Conservation (phyloP, 2,888 invertebrate genomes). For the Pandemis corylana region DNA sequence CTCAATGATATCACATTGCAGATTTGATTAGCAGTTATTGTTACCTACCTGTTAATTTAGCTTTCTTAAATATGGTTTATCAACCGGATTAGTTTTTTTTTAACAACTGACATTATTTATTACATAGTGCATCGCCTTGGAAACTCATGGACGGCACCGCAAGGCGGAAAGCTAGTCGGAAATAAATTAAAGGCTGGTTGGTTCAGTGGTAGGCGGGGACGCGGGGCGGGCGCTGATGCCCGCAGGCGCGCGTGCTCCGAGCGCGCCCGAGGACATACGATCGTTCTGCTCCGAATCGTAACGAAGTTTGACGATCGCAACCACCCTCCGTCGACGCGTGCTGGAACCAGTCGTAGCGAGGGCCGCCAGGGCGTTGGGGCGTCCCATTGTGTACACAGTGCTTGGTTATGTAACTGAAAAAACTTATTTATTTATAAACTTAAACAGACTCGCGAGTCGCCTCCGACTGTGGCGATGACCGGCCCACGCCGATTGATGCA, state of each 20-base stretch:
- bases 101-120: slow-evolving; percentile 4
- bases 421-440: slow-evolving; percentile 82
- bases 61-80: neutral
- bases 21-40: neutral
- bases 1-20: neutral
- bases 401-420: slow-evolving; percentile 82
- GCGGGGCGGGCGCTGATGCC: slow-evolving; percentile 71
- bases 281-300: slow-evolving; percentile 80
- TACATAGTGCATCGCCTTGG: slow-evolving; percentile 15
- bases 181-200: slow-evolving; percentile 71
- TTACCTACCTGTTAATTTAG: neutral
- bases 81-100: neutral
- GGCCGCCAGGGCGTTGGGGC: slow-evolving; percentile 81
- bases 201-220: slow-evolving; percentile 59
- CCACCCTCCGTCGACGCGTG: slow-evolving; percentile 81
- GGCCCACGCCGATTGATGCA: slow-evolving; percentile 39
- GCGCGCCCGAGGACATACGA: slow-evolving; percentile 78
- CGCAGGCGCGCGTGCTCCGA: slow-evolving; percentile 82
- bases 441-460: slow-evolving; percentile 56
- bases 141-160: slow-evolving; percentile 30
- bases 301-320: slow-evolving; percentile 81
- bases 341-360: slow-evolving; percentile 81
- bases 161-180: slow-evolving; percentile 48
- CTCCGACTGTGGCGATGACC: slow-evolving; percentile 52
- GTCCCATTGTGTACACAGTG: slow-evolving; percentile 72